Base-by-base conservation (phyloP, 2,888 invertebrate genomes). In the Tetheella fluctuosa region DNA sequence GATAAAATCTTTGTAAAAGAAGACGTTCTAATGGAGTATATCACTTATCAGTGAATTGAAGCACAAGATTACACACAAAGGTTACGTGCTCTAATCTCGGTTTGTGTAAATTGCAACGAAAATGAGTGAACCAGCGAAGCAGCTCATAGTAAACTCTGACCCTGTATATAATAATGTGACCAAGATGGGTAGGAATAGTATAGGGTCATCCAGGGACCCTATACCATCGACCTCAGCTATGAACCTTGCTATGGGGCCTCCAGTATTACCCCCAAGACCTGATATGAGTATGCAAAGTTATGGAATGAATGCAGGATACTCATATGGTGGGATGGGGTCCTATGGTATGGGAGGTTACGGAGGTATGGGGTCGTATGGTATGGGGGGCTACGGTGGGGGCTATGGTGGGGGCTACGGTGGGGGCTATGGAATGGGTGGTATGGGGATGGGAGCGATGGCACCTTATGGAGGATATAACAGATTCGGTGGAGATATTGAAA, bases 401-500 rank as follows among this genome's bases (percentile, higher is more conserved):
- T 54, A 54, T 12, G 54, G 54, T 10, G 83, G 81, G 17, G 74
- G 71, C 2, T 77, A 75, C 13, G 75, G 76, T 6, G 70, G 71
- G 58, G 73, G 71, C 0, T 74, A 73, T 52, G 89, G 76, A 0
- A 75, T 77, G 76, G 77, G 80, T 8, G 78, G 74, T 0, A 71
- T 76, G 69, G 76, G 78, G 6, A 80, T 82, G 74, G 80, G 79
- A 6, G 83, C 76, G 8, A 83, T 83, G 83, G 81, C 55, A 2
- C 80, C 83, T 0, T 91, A 89, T 70, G 90, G 91, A 15, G 88
- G 91, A 57, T 94, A 86, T 61, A 93, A 91, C 67, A 80, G 86
- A 69, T 83, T 81, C 63, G 88, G 89, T 52, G 94, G 94, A 65
- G 95, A 95, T 79, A 91, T 94, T 63, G 96, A 96, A 86, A 94